Conservation (phyloP, 1,140 invertebrate genomes). For the Papilio xuthus region DNA sequence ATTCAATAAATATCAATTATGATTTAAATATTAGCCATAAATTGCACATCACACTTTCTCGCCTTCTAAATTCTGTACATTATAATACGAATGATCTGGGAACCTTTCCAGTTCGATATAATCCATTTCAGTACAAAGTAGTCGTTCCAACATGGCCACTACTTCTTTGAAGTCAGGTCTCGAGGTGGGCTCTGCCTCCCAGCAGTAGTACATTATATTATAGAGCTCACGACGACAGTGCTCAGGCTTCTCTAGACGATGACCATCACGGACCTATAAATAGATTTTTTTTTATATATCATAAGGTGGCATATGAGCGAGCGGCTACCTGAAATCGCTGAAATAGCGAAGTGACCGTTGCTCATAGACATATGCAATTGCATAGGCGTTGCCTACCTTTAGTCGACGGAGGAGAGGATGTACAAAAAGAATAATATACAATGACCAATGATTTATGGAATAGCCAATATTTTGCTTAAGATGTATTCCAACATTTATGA, state of each 20-base stretch:
- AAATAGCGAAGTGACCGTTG: too few species aligned
- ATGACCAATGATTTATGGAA: too few species aligned
- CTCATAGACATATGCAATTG: too few species aligned
- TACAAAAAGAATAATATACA: too few species aligned
- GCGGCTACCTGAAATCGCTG: too few species aligned
- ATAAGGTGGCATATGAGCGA: too few species aligned
- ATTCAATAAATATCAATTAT: background rate
- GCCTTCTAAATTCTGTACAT: conserved; percentile 92
- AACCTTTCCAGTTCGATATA: conserved; percentile 96
- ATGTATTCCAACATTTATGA: too few species aligned
- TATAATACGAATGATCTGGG: conserved; percentile 97
- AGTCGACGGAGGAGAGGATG: too few species aligned
- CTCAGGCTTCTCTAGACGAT: conserved; percentile 93
- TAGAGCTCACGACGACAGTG: conserved; percentile 94
- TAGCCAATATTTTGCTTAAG: too few species aligned
- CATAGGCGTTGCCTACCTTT: too few species aligned
- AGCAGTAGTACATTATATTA: conserved; percentile 97
- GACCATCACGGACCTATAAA: conserved; percentile 89
- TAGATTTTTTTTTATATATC: too few species aligned
- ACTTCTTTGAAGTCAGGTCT: conserved; percentile 91
- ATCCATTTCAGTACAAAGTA: conserved; percentile 93
- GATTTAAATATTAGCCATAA: conserved; percentile 25
- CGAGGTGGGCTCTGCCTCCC: conserved; percentile 90
- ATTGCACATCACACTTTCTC: conserved; percentile 86
- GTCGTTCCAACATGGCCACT: conserved; percentile 88